Base-by-base conservation (phyloP, 2,113 vertebrate genomes). In the Perognathus longimembris region DNA sequence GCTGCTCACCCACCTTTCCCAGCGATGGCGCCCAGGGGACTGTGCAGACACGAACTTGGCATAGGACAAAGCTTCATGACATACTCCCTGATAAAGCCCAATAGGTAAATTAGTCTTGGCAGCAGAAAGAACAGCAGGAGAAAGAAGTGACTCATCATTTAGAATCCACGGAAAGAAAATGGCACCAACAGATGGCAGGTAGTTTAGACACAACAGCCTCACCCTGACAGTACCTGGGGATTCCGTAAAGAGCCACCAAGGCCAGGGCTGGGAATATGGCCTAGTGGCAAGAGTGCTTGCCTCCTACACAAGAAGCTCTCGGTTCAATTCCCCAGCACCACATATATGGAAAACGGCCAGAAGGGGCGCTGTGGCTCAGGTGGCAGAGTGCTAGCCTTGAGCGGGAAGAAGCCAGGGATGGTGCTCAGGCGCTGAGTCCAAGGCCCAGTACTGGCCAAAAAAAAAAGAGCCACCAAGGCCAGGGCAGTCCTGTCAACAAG, bases 181-280 rank as follows among this genome's bases (percentile, higher is more conserved):
- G 73, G 89, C 73, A 69, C 66, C 89, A 81, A 78, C 96, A 94
- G 93, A 93, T 93, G 93, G 92, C 92, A 90, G 93, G 83, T 90
- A 88, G 71, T 85, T 94, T 77, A 63, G 71, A 90, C 79, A 82
- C 78, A 87, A 63, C 50, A 92, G 92, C 45, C 67, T 77, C 67
- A 64, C 83, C 86, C 94, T 80, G 42, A 75, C 88, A 87, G 76
- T 22, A 86, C 86, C 82, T 38, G 63, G 92, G 75, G 93, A 77
- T 38, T 22, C 36, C 20, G 93, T 85, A 93, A 95, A 40, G 40
- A 92, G 88, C 92, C 3, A 0, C 57, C 67, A 63, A 28, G 57
- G 59, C 63, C 40, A 15, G 67, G 59, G 30, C 26, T n/a, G n/a
- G n/a, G n/a, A n/a, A n/a, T n/a, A n/a, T n/a, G n/a, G n/a, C n/a